Evolutionary conservation across 2,797 vertebrate genomes (phyloP).

Genomic region (Macropus fuliginosus): DNA sequence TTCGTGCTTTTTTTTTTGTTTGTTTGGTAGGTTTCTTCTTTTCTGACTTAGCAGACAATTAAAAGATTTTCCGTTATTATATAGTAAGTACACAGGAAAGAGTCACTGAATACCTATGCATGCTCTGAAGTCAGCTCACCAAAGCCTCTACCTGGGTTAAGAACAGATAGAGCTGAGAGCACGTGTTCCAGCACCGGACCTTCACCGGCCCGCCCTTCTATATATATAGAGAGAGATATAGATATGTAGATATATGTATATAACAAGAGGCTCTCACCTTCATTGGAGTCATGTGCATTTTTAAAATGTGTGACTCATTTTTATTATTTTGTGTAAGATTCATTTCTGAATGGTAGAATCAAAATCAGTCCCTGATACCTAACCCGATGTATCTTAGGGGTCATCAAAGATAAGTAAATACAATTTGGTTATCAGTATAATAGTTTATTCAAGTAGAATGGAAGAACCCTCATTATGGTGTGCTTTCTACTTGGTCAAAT

Average conservation of each 20-base stretch:
- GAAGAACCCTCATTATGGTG: background rate
- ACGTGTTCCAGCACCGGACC: background rate
- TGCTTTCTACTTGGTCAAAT: background rate
- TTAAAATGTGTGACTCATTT: background rate
- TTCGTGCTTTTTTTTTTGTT: background rate
- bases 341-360: background rate
- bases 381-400: background rate
- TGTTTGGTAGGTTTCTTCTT: background rate
- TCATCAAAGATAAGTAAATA: background rate
- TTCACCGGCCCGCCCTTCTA: accelerated
- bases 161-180: background rate
- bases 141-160: background rate
- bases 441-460: background rate
- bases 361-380: background rate
- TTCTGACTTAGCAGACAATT: background rate
- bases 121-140: background rate
- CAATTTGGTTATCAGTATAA: background rate
- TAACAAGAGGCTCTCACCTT: background rate
- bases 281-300: accelerated
- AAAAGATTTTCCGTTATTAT: background rate
- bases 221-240: background rate
- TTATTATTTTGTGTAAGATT: background rate
- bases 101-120: background rate
- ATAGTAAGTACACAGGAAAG: background rate
- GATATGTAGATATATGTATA: no score